Conservation (phyloP, 2,113 vertebrate genomes). For the Tupaia chinensis region DNA sequence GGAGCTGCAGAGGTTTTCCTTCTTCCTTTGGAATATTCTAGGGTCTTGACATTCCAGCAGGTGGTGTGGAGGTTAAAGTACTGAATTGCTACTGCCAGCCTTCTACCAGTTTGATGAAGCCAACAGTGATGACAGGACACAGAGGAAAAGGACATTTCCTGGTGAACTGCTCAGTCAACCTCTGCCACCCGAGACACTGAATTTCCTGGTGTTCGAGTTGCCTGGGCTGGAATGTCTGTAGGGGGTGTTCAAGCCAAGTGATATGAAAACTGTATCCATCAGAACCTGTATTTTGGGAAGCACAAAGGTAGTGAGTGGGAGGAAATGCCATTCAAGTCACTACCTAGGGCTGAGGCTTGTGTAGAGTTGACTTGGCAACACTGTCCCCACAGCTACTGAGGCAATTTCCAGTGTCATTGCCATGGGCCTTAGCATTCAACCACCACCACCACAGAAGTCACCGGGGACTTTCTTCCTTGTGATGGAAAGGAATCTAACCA, state of each 20-base stretch:
- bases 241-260: background rate
- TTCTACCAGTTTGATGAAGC: background rate
- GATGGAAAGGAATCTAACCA: background rate
- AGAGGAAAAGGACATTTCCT: background rate
- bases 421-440: rapidly evolving
- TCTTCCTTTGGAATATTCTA: background rate
- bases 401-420: background rate
- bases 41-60: background rate
- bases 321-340: rapidly evolving
- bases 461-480: background rate
- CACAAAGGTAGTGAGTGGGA: background rate
- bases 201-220: background rate
- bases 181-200: background rate
- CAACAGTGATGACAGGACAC: background rate
- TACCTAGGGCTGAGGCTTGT: background rate
- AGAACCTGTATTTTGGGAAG: background rate
- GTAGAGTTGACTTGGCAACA: background rate
- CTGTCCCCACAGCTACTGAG: background rate
- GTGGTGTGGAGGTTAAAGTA: too few species aligned
- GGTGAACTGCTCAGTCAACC: background rate
- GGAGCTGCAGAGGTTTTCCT: background rate
- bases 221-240: background rate
- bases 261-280: background rate
- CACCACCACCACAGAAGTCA: background rate
- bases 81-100: background rate